A percentile compares a stretch with the other conserved stretches of the same genome.
Conservation (phyloP, 2,113 vertebrate species). For the Ancistrus triradiatus region DNA sequence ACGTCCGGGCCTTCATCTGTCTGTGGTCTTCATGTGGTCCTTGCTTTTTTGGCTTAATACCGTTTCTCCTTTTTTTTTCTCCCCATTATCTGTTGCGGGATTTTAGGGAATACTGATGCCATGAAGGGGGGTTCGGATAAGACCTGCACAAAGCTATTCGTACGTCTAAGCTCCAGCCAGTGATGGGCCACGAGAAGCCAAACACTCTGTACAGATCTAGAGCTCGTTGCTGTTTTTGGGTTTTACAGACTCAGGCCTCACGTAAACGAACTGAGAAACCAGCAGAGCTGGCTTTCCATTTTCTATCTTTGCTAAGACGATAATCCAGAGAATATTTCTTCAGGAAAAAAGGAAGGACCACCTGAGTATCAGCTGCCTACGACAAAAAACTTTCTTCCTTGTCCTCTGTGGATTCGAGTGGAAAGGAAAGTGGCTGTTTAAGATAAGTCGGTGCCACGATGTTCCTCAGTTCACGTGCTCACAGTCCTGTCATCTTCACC, state of each 20-base stretch:
- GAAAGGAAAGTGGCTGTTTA: conserved; percentile 27
- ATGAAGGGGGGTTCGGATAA: conserved; percentile 33
- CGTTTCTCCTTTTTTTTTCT: conserved; percentile 6
- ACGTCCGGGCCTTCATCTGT: conserved; percentile 25
- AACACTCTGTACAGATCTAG: conserved; percentile 30
- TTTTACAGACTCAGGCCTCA: conserved; percentile 41
- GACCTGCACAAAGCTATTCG: conserved; percentile 35
- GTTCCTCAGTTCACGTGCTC: conserved; percentile 36
- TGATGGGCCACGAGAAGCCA: conserved; percentile 19
- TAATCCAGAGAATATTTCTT: conserved; percentile 74
- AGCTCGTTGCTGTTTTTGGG: conserved; percentile 29
- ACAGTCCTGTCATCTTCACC: conserved; percentile 19
- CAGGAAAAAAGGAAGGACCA: conserved; percentile 61
- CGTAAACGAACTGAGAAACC: conserved; percentile 78
- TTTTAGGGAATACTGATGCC: conserved; percentile 30
- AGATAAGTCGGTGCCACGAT: conserved; percentile 25
- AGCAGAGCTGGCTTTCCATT: conserved; percentile 82
- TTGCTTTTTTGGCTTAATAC: conserved; percentile 25
- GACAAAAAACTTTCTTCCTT: conserved; percentile 36
- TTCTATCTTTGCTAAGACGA: conserved; percentile 81
- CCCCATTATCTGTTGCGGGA: conserved; percentile 27
- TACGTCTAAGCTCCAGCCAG: conserved; percentile 23
- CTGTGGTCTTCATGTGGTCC: conserved; percentile 28
- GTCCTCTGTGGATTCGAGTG: conserved; percentile 6
- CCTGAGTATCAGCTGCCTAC: conserved; percentile 59